Evolutionary conservation across 1,140 invertebrate species (phyloP), one percentile per base, ranked within the genome.

Genomic region (Lethrus apterus): DNA sequence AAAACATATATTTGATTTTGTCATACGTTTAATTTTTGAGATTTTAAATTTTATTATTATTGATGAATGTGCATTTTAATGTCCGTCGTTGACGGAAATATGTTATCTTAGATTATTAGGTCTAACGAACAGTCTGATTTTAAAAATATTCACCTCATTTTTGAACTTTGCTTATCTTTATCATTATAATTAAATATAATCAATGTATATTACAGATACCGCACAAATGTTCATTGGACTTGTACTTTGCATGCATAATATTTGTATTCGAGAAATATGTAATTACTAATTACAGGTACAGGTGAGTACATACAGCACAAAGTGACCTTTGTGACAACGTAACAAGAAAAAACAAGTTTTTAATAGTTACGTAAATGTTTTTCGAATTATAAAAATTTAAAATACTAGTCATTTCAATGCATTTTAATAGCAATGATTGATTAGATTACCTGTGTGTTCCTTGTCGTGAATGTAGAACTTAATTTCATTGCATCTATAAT

Each of bases 391-490:
- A 29, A 29, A 29, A 11, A 9, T 29, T 11, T 29, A 29, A 29
- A 15, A 11, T 11, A 33, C 7, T 33, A 33, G 14, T 33, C 14
- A 15, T 33, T 11, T 33, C 14, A 14, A n/a, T n/a, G n/a, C n/a
- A n/a, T n/a, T n/a, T n/a, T n/a, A n/a, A n/a, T n/a, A n/a, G n/a
- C n/a, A n/a, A 2, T 10, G 8, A 7, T 33, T 13, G 14, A n/a
- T 11, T 11, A 15, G 10, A 11, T 35, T 35, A 35, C 33, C 11
- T 2, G 9, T 35, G 13, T 35, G 33, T 15, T 15, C 4, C 10
- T 4, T 18, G 17, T 35, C 13, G 17, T 35, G 33, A 17, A 35
- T 35, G 33, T 35, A 35, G 9, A 35, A 35, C 10, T 14, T 35
- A 14, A 35, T 18, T 35, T 35, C 33, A 14, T 35, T 14, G 9